phyloP scores from a whole-genome alignment of 92 coral and sea anemone genomes.

The Blastomussa wellsi region DNA sequence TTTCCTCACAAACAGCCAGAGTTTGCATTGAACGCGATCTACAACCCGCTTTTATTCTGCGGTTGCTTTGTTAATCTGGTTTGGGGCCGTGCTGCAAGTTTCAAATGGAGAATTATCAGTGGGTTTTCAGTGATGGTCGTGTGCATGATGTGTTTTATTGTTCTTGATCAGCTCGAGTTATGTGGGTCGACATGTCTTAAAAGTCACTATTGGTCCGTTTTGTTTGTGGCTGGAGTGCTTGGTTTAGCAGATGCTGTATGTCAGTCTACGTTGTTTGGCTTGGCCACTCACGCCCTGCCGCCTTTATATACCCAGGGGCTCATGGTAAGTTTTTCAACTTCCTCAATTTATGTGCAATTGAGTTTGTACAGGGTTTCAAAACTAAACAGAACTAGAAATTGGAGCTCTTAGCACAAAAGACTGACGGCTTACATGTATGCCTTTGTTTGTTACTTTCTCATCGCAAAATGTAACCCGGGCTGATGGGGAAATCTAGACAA shows the following conservation, averaged over 20 bases:
- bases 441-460: no score
- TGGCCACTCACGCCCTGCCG: slow-evolving; percentile 86
- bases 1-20: slow-evolving; percentile 86
- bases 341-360: no score
- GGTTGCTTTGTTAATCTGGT: slow-evolving; percentile 86
- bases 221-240: slow-evolving; percentile 75
- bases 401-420: no score
- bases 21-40: slow-evolving; percentile 81
- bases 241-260: slow-evolving; percentile 92
- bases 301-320: slow-evolving; percentile 89
- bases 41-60: slow-evolving; percentile 85
- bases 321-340: slow-evolving; percentile 66
- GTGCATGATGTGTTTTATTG: slow-evolving; percentile 79
- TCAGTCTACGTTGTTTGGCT: slow-evolving; percentile 87
- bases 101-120: slow-evolving; percentile 78
- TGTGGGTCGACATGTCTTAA: slow-evolving; percentile 82
- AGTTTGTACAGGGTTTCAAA: no score
- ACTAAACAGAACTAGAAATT: no score
- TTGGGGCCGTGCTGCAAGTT: slow-evolving; percentile 89
- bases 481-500: no score
- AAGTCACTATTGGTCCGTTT: slow-evolving; percentile 83
- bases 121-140: slow-evolving; percentile 76
- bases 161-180: slow-evolving; percentile 76
- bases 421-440: no score
- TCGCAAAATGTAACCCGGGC: no score